A percentile compares a stretch with the other conserved stretches of the same genome.
phyloP scores from a whole-genome alignment of 2,888 invertebrate species.

The Pteria penguin region DNA sequence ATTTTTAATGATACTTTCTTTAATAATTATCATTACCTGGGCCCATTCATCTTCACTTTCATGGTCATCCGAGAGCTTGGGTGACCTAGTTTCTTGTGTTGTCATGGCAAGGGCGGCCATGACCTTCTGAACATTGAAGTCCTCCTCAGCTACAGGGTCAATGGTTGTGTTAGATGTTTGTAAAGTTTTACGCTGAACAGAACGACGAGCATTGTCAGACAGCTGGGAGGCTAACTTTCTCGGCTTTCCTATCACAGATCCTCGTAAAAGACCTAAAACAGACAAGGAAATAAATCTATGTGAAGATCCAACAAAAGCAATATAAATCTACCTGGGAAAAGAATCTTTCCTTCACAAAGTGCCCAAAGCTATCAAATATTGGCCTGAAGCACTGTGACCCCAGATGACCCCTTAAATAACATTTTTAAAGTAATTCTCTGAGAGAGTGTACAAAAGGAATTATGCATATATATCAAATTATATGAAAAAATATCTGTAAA shows the following conservation, averaged over 20 bases:
- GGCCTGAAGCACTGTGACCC: no score
- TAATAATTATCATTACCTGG: conserved; percentile 82
- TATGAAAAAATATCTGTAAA: no score
- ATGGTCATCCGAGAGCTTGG: conserved; percentile 38
- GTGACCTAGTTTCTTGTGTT: conserved; percentile 39
- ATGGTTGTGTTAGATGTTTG: conserved; percentile 59
- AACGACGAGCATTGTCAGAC: conserved; percentile 58
- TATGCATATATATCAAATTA: no score
- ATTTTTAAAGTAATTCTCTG: no score
- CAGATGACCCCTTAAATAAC: no score
- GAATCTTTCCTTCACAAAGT: no score
- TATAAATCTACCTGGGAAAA: not conserved
- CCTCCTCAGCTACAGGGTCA: conserved; percentile 69
- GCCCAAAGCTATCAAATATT: no score
- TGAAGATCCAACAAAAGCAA: not conserved
- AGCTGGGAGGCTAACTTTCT: conserved; percentile 73
- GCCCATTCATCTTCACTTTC: conserved; percentile 90
- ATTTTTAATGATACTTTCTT: no score
- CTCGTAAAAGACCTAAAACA: conserved; percentile 73
- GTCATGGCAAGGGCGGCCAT: conserved; percentile 49
- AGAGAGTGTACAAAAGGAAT: no score
- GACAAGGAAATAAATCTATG: conserved; percentile 1
- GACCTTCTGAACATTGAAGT: conserved; percentile 33
- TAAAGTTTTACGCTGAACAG: conserved; percentile 59
- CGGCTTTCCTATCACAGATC: conserved; percentile 71